These are phyloP conservation scores for Nesometra sesokonis DNA, from an alignment of 35 echinoderm and acorn worm genomes.

Conservation along the genomic window DNA sequence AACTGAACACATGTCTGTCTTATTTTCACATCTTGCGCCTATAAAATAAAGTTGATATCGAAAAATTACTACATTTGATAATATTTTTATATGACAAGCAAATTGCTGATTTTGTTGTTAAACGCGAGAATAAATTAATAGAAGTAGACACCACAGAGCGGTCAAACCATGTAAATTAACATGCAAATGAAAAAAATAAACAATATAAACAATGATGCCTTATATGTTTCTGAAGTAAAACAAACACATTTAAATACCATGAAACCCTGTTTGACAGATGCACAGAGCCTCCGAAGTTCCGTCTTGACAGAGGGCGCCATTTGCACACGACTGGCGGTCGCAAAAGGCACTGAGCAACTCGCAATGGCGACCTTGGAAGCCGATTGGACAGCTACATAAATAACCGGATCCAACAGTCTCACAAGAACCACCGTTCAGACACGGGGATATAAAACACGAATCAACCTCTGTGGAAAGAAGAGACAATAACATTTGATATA, in stretches of 20 bases:
- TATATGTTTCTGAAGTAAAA: not conserved
- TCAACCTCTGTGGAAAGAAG: not conserved
- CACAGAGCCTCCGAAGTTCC: not conserved
- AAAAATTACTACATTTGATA: not conserved
- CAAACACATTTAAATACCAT: not conserved
- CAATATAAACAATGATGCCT: too few relatives aligned
- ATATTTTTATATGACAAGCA: too few relatives aligned
- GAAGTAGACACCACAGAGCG: too few relatives aligned
- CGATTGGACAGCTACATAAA: not conserved
- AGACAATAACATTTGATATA: not conserved
- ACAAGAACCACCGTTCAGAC: not conserved
- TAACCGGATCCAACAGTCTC: not conserved
- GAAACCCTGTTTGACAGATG: not conserved
- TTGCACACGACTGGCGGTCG: not conserved
- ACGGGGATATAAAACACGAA: not conserved
- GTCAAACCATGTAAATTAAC: too few relatives aligned
- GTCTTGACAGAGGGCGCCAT: not conserved
- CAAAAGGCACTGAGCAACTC: not conserved
- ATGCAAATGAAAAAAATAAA: too few relatives aligned
- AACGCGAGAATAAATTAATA: too few relatives aligned
- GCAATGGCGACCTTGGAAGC: not conserved
- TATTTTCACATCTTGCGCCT: not conserved
- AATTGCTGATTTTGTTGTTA: too few relatives aligned
- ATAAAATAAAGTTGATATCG: not conserved
- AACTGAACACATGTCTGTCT: not conserved